Base-by-base conservation (phyloP, 2,113 vertebrate species). In the Protobothrops mucrosquamatus region DNA sequence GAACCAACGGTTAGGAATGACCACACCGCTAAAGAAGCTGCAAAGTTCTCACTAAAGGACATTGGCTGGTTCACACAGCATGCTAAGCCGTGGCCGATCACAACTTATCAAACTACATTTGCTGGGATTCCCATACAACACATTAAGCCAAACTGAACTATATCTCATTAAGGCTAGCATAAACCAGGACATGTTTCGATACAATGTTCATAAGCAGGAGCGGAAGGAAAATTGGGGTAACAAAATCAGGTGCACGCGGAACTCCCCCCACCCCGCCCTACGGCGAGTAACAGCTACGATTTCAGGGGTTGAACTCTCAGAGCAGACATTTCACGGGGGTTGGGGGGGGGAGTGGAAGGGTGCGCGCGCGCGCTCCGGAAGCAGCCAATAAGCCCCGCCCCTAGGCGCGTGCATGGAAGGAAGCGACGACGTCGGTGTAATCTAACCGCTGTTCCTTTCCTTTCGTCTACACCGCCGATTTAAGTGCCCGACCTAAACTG, bases 331-430 rank as follows among this genome's bases (percentile, higher is more conserved):
- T 46, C 56, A 46, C 4, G 1, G 54, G 18, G 34, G n/a, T 6
- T 3, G 46, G 81, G n/a, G 6, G 86, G 2, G 51, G 46, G 7
- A 22, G 29, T 24, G 26, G 52, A 29, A 87, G 86, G 26, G 87
- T 20, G 89, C 18, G n/a, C 51, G 43, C 59, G 51, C 46, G 15
- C 87, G 92, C 64, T 89, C 92, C 92, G 87, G 87, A 92, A 92
- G 61, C 92, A 86, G 61, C 88, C 55, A 2, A 14, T 22, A 90
- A 39, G 74, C 88, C 43, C 92, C 88, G 88, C 88, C 92, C 43
- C 15, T 11, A n/a, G 15, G 34, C 87, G 26, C 34, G 54, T 8
- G 52, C 57, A 34, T 2, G 20, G 20, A 56, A 29, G n/a, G 1
- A 22, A 22, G 34, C 34, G 39, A 43, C 26, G 11, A 14, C 52